These are phyloP conservation scores for Hirtodrosophila confusa DNA, from an alignment of 2,888 invertebrate species.

Conservation along the genomic window DNA sequence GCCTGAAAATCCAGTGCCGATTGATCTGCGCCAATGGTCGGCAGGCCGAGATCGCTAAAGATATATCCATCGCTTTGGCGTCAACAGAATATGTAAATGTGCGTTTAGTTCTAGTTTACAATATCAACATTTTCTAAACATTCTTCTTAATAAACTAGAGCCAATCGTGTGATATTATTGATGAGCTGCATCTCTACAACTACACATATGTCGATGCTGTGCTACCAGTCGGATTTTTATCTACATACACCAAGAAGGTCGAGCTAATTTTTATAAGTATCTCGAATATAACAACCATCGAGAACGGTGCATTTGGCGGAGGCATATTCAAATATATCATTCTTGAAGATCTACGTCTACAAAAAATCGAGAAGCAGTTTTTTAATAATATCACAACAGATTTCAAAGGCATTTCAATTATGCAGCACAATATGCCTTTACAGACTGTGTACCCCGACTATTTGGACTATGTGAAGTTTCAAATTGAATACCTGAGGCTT, in stretches of 20 bases:
- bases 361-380: constrained; percentile 48
- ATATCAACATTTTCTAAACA: not conserved
- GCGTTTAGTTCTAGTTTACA: too few species aligned
- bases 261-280: constrained; percentile 55
- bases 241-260: constrained; percentile 50
- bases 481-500: constrained; percentile 63
- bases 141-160: constrained; percentile 16
- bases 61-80: constrained; percentile 44
- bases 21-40: constrained; percentile 65
- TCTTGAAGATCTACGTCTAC: constrained; percentile 64
- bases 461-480: constrained; percentile 63
- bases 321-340: constrained; percentile 55
- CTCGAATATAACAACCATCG: constrained; percentile 60
- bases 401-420: constrained; percentile 55
- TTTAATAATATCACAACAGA: constrained; percentile 48
- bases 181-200: constrained; percentile 69
- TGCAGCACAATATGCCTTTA: constrained; percentile 55
- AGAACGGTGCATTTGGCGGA: constrained; percentile 66
- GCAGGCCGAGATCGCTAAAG: constrained; percentile 48
- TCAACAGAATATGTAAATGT: constrained; percentile 32
- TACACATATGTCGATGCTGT: constrained; percentile 59
- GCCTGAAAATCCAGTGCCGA: constrained; percentile 56
- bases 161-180: constrained; percentile 50
- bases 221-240: constrained; percentile 67
- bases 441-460: constrained; percentile 52